Percentiles rank a stretch among this genome's conserved stretches.
phyloP scores from a whole-genome alignment of 2,113 vertebrate genomes.

The Addax nasomaculatus region DNA sequence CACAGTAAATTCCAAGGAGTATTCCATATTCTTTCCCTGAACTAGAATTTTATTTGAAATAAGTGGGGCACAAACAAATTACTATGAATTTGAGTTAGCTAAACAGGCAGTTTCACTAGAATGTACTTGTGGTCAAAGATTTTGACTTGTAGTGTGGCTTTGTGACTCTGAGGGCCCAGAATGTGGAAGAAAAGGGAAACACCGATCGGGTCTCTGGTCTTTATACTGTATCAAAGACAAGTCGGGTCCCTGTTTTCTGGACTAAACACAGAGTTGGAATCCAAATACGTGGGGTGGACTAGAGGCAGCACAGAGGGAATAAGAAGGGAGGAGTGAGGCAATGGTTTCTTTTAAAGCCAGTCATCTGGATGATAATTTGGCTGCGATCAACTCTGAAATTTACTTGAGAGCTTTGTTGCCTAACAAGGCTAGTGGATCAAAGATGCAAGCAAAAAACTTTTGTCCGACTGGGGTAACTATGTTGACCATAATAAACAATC shows the following conservation, averaged over 20 bases:
- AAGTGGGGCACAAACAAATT: background rate
- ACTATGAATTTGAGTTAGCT: background rate
- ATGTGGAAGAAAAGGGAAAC: background rate
- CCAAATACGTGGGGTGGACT: background rate
- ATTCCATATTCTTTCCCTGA: background rate
- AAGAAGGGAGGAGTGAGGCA: background rate
- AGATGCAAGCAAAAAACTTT: background rate
- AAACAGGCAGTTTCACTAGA: background rate
- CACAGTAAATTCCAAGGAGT: background rate
- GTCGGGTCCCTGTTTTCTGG: background rate
- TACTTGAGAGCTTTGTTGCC: background rate
- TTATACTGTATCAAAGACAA: background rate
- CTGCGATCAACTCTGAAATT: background rate
- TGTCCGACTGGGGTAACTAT: background rate
- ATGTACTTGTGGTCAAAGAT: background rate
- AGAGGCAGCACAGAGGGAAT: background rate
- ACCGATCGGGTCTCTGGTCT: background rate
- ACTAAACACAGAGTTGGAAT: background rate
- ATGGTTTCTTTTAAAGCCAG: background rate
- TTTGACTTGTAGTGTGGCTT: background rate
- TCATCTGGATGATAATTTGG: background rate
- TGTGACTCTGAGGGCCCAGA: background rate
- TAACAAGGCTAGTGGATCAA: background rate
- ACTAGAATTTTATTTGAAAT: slow-evolving; percentile 10
- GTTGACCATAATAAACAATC: background rate